Percentiles rank a stretch among this genome's conserved stretches.
These are phyloP conservation scores for Drosophila paramelanica DNA, from an alignment of 2,888 invertebrate species.

Conservation along the genomic window DNA sequence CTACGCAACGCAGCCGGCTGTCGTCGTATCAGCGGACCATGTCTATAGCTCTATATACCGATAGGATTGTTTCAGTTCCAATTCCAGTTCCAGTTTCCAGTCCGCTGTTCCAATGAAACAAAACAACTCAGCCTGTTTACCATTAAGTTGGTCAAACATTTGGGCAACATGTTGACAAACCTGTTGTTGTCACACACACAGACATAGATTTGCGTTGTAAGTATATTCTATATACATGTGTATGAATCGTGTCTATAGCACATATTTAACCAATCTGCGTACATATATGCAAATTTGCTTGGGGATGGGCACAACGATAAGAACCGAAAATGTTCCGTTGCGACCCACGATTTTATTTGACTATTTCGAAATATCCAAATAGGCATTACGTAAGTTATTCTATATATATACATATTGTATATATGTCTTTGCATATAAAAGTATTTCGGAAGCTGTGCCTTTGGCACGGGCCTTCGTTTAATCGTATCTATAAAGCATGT, in stretches of 20 bases:
- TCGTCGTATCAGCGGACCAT: constrained; percentile 22
- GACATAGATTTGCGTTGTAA: not conserved
- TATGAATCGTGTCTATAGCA: constrained; percentile 21
- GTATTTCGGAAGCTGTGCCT: not conserved
- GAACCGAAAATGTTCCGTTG: constrained; percentile 24
- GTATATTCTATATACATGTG: not conserved
- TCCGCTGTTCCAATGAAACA: not conserved
- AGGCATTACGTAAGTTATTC: constrained; percentile 59
- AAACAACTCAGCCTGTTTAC: constrained; percentile 2
- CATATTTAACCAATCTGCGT: constrained; percentile 21
- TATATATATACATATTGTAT: not conserved
- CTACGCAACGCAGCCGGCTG: not conserved
- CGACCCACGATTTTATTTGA: constrained; percentile 49
- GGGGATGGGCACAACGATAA: constrained; percentile 22
- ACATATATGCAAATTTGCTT: constrained; percentile 44
- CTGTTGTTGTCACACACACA: constrained; percentile 22
- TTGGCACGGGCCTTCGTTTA: too few relatives aligned
- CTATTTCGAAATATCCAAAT: constrained; percentile 38
- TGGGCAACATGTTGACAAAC: constrained; percentile 31
- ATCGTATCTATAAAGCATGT: not conserved
- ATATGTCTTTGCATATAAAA: not conserved
- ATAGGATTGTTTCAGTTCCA: constrained; percentile 43
- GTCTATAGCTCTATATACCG: constrained; percentile 9
- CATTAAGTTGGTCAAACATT: constrained; percentile 34
- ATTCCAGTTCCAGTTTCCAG: not conserved